Evolutionary conservation across 2,797 vertebrate species (phyloP).

Genomic region (Trachops cirrhosus): DNA sequence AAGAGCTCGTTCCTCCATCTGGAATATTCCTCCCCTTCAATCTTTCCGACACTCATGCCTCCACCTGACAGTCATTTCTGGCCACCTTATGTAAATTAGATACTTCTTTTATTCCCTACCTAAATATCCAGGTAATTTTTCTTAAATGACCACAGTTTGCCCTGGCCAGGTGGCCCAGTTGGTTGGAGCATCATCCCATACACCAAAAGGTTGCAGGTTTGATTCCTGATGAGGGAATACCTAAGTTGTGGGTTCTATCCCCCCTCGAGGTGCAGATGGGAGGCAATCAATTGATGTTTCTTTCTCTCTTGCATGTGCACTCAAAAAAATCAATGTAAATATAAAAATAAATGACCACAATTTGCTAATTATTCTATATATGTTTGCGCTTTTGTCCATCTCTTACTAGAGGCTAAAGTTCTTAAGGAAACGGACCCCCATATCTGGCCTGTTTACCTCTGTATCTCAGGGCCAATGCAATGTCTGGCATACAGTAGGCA

Average conservation of each 20-base stretch:
- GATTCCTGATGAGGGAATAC: too few relatives aligned
- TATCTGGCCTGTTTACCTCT: neutral
- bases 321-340: neutral
- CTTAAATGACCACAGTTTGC: neutral
- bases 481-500: neutral
- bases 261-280: too few relatives aligned
- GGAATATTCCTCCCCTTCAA: neutral
- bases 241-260: too few relatives aligned
- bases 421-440: neutral
- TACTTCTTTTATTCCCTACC: neutral
- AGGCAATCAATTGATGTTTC: too few relatives aligned
- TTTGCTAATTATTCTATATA: neutral
- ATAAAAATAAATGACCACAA: neutral
- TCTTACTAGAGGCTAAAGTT: neutral
- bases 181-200: neutral
- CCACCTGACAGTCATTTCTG: neutral
- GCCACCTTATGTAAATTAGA: neutral
- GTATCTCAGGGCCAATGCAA: neutral
- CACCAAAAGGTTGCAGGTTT: too few relatives aligned
- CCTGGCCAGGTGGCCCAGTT: neutral
- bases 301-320: neutral
- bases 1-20: neutral
- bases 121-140: conserved; percentile 25
- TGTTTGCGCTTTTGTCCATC: neutral
- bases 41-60: neutral